These are phyloP conservation scores for Saccopteryx bilineata DNA, from an alignment of 2,113 vertebrate genomes.

Conservation along the genomic window DNA sequence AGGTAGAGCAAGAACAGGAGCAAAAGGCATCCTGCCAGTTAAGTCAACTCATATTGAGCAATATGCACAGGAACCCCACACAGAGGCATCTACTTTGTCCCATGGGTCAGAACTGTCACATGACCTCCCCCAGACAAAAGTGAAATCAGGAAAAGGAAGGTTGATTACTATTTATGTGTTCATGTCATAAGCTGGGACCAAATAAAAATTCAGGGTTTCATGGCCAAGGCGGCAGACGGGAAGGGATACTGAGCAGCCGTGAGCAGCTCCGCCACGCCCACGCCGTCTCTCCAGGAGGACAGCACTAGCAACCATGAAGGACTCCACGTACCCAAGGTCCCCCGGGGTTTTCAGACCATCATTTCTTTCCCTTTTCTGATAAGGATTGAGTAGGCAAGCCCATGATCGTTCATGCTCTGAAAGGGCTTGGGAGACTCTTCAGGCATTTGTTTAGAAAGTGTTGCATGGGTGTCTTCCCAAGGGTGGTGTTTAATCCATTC, in stretches of 20 bases:
- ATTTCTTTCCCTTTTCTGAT: background rate
- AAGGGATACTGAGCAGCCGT: rapidly evolving
- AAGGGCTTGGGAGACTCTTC: rapidly evolving
- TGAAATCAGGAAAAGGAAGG: background rate
- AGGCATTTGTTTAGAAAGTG: background rate
- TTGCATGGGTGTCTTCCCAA: background rate
- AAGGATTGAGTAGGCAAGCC: background rate
- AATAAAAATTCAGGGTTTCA: background rate
- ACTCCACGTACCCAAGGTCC: rapidly evolving
- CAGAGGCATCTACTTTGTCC: rapidly evolving
- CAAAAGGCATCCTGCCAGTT: rapidly evolving
- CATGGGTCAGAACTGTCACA: rapidly evolving
- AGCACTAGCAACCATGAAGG: rapidly evolving
- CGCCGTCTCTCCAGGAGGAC: background rate
- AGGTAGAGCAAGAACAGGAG: background rate
- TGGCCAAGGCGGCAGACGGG: background rate
- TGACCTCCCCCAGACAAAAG: rapidly evolving
- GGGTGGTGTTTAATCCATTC: rapidly evolving
- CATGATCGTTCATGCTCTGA: rapidly evolving
- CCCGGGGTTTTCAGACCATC: background rate
- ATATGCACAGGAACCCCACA: rapidly evolving
- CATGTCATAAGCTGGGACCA: no score
- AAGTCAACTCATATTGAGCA: no score
- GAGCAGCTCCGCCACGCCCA: no score
- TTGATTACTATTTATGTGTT: rapidly evolving